Evolutionary conservation across 2,797 vertebrate genomes (phyloP).

Genomic region (Gephyroberyx darwinii): DNA sequence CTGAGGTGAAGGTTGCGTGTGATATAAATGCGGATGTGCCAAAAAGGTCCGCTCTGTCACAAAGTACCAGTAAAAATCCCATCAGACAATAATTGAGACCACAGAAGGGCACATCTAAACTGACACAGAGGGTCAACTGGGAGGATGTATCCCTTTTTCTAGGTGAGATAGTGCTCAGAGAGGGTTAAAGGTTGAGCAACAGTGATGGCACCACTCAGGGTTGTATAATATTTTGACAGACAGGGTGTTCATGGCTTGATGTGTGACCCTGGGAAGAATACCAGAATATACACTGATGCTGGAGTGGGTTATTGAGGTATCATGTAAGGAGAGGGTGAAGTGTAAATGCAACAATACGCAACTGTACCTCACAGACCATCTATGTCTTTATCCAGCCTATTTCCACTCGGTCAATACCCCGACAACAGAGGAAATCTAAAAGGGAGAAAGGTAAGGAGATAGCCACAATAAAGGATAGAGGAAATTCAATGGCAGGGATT

Average conservation of each 20-base stretch:
- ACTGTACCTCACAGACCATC: slow-evolving; percentile 27
- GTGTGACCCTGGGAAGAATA: slow-evolving; percentile 6
- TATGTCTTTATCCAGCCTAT: slow-evolving; percentile 25
- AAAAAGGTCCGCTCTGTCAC: slow-evolving; percentile 48
- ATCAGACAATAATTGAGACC: slow-evolving; percentile 69
- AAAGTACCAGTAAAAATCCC: slow-evolving; percentile 61
- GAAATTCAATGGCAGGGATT: slow-evolving; percentile 43
- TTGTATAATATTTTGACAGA: slow-evolving; percentile 34
- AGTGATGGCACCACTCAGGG: slow-evolving; percentile 25
- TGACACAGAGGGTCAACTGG: slow-evolving; percentile 35
- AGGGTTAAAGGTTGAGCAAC: slow-evolving; percentile 41
- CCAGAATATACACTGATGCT: slow-evolving; percentile 21
- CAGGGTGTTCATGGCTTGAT: slow-evolving; percentile 11
- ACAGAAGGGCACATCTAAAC: slow-evolving; percentile 54
- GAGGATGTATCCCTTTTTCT: slow-evolving; percentile 36
- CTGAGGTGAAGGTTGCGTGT: slow-evolving; percentile 39
- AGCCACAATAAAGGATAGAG: slow-evolving; percentile 31
- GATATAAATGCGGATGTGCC: slow-evolving; percentile 50
- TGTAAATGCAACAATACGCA: slow-evolving; percentile 43
- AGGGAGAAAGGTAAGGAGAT: slow-evolving; percentile 38
- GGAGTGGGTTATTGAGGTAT: slow-evolving; percentile 19
- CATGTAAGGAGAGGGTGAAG: slow-evolving; percentile 13
- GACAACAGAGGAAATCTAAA: slow-evolving; percentile 34
- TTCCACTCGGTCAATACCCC: slow-evolving; percentile 37
- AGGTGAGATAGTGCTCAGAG: slow-evolving; percentile 22